Evolutionary conservation across 2,888 invertebrate species (phyloP).

Genomic region (Heliconius ismenius): DNA sequence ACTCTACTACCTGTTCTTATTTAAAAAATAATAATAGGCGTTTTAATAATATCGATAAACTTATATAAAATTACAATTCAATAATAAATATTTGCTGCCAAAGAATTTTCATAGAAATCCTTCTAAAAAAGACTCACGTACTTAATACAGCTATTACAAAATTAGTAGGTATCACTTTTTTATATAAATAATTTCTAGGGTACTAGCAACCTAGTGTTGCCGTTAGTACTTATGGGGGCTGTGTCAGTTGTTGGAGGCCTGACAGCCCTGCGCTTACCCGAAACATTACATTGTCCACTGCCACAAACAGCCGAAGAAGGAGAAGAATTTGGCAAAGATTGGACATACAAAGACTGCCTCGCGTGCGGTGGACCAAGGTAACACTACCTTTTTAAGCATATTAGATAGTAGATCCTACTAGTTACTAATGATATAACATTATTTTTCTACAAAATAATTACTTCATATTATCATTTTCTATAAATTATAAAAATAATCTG

Average conservation of each 20-base stretch:
- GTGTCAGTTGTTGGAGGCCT: conserved; percentile 91
- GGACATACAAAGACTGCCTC: conserved; percentile 88
- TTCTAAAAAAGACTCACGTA: background rate
- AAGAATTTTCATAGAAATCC: background rate
- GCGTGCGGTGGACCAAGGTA: conserved; percentile 87
- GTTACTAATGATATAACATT: background rate
- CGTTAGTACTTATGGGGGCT: conserved; percentile 91
- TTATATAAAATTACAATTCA: too few species aligned
- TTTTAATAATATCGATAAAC: background rate
- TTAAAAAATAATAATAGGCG: background rate
- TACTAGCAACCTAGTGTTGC: conserved; percentile 90
- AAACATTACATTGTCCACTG: conserved; percentile 90
- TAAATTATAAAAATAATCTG: too few species aligned
- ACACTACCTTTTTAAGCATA: conserved; percentile 3
- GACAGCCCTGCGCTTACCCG: conserved; percentile 90
- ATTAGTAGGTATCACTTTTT: background rate
- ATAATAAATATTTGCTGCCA: too few species aligned
- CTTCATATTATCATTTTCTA: background rate
- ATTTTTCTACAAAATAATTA: background rate
- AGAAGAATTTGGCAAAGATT: conserved; percentile 92
- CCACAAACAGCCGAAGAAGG: conserved; percentile 95
- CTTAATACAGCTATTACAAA: background rate
- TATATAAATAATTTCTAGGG: conserved; percentile 80
- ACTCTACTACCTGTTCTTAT: background rate
- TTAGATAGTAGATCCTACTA: background rate